Evolutionary conservation across 2,113 vertebrate species (phyloP).

Genomic region (Melanerpes formicivorus): DNA sequence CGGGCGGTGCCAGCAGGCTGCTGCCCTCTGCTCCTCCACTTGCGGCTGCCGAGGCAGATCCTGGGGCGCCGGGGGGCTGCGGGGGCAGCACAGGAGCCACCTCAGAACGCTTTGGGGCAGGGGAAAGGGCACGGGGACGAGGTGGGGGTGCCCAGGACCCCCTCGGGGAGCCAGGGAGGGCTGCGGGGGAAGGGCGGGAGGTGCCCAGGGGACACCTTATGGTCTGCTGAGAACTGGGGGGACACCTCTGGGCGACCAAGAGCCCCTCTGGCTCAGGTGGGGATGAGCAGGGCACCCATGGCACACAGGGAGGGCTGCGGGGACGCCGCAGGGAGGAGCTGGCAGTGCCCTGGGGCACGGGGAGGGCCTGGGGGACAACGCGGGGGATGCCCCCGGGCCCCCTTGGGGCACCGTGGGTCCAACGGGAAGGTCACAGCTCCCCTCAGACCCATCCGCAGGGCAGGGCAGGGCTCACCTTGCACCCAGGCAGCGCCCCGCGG

Average conservation of each 20-base stretch:
- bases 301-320: too few relatives aligned
- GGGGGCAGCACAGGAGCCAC: too few relatives aligned
- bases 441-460: not conserved
- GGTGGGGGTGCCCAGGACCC: not conserved
- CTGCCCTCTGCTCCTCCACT: not conserved
- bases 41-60: not conserved
- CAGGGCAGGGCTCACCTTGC: not conserved
- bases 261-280: rapidly evolving
- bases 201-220: not conserved
- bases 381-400: too few relatives aligned
- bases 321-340: too few relatives aligned
- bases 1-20: not conserved
- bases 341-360: too few relatives aligned
- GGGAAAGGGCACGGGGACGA: not conserved
- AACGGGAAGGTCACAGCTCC: not conserved
- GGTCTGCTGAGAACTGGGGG: not conserved
- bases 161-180: not conserved
- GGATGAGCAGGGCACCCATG: not conserved
- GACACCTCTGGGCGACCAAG: not conserved
- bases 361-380: not conserved
- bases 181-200: not conserved
- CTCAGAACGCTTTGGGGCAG: not conserved
- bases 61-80: too few relatives aligned
- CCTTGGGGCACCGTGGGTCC: not conserved
- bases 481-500: rapidly evolving